phyloP scores from a whole-genome alignment of 1,140 invertebrate species.

The Paramacrobiotus metropolitanus region DNA sequence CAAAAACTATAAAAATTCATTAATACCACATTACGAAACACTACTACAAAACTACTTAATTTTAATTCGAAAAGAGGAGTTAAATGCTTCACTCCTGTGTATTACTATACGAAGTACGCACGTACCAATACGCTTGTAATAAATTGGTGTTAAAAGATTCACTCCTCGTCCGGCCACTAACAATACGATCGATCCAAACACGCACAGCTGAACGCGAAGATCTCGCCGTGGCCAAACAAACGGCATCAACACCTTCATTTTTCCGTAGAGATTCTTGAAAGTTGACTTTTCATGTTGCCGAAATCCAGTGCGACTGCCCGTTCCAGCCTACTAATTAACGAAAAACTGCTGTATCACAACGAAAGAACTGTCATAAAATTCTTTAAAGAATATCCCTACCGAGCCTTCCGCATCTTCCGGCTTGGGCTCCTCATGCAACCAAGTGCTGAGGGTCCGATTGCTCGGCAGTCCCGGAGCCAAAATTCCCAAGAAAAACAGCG shows the following conservation, averaged over 20 bases:
- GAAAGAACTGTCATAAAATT: neutral
- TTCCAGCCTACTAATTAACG: neutral
- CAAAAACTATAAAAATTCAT: too few relatives aligned
- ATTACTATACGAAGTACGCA: too few relatives aligned
- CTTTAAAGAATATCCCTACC: too few relatives aligned
- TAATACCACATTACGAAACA: too few relatives aligned
- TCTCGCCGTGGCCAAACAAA: constrained; percentile 84
- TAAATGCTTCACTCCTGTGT: too few relatives aligned
- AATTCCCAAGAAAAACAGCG: constrained; percentile 59
- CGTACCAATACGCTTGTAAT: constrained; percentile 65
- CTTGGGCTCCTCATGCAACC: neutral
- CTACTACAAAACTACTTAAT: too few relatives aligned
- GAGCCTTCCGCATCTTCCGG: neutral
- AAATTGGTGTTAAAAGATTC: constrained; percentile 78
- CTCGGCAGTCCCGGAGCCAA: constrained; percentile 58
- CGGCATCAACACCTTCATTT: constrained; percentile 50
- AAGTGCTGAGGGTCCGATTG: neutral
- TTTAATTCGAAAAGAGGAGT: too few relatives aligned
- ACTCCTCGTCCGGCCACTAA: constrained; percentile 55
- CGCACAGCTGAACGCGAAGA: constrained; percentile 45
- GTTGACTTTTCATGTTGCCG: constrained; percentile 8
- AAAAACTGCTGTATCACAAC: neutral
- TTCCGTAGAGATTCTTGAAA: constrained; percentile 31
- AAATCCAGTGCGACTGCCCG: too few relatives aligned
- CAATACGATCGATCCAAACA: constrained; percentile 54